These are phyloP conservation scores for Sebastes minor DNA, from an alignment of 2,797 vertebrate genomes.

Conservation along the genomic window DNA sequence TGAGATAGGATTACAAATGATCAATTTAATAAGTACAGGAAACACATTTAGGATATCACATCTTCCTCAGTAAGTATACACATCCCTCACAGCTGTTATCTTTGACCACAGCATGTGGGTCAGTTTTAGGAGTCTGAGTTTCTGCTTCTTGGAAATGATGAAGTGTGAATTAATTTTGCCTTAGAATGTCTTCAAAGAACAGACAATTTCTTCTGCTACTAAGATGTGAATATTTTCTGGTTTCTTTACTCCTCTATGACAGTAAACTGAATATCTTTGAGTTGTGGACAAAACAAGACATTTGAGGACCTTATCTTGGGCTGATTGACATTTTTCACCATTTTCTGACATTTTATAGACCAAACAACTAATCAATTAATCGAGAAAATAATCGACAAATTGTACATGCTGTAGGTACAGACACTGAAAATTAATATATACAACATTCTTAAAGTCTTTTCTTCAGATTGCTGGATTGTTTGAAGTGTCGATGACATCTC, in stretches of 20 bases:
- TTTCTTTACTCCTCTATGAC: too few relatives aligned
- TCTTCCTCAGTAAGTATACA: background rate
- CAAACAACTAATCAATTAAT: too few relatives aligned
- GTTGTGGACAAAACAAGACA: too few relatives aligned
- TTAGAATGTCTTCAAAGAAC: background rate
- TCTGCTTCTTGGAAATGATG: background rate
- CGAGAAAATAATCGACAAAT: background rate
- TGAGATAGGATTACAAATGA: slow-evolving; percentile 2
- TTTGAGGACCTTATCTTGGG: too few relatives aligned
- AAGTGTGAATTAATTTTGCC: background rate
- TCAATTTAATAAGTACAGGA: background rate
- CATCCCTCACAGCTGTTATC: background rate
- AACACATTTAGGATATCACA: background rate
- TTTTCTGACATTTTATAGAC: too few relatives aligned
- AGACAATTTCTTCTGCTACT: background rate
- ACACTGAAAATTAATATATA: background rate
- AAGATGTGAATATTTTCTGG: background rate
- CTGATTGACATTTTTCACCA: too few relatives aligned
- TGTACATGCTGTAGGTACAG: background rate
- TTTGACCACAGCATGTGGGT: background rate
- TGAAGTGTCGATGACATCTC: background rate
- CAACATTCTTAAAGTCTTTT: background rate
- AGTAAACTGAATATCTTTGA: too few relatives aligned
- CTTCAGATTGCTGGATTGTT: background rate
- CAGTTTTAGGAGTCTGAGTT: background rate